Conservation (phyloP, 1,140 invertebrate species). For the Halesus radiatus region DNA sequence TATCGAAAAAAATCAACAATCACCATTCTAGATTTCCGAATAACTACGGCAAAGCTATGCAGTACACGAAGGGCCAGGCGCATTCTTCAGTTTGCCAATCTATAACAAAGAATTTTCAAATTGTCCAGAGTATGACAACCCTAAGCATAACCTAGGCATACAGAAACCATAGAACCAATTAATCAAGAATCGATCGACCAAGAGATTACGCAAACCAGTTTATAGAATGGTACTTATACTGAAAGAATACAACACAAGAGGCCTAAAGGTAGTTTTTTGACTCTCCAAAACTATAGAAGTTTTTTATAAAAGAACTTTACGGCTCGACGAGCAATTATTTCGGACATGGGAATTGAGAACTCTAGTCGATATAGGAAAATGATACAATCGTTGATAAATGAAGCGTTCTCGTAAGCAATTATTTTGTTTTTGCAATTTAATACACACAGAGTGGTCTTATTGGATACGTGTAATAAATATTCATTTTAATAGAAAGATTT, state of each 20-base stretch:
- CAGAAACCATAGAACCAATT: neutral
- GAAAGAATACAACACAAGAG: too few species aligned
- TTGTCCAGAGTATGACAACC: too few species aligned
- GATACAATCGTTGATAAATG: neutral
- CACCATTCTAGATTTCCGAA: too few species aligned
- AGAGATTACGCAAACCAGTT: neutral
- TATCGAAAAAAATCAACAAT: too few species aligned
- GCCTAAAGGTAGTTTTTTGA: too few species aligned
- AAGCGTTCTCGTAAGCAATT: neutral
- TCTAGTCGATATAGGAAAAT: neutral
- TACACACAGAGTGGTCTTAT: neutral
- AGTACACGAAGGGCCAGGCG: too few species aligned
- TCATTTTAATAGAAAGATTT: too few species aligned
- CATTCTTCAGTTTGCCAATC: too few species aligned
- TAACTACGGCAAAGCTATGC: too few species aligned
- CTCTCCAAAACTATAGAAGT: neutral
- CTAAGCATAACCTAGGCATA: too few species aligned
- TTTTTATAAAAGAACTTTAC: neutral
- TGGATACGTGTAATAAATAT: too few species aligned
- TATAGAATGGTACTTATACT: neutral
- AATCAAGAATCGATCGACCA: conserved; percentile 3
- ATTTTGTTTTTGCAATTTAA: conserved; percentile 1
- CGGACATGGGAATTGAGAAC: neutral
- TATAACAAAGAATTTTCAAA: too few species aligned
- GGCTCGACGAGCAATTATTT: neutral